A percentile compares a stretch with the other conserved stretches of the same genome.
These are phyloP conservation scores for Nettapus auritus DNA, from an alignment of 2,113 vertebrate species.

Conservation along the genomic window DNA sequence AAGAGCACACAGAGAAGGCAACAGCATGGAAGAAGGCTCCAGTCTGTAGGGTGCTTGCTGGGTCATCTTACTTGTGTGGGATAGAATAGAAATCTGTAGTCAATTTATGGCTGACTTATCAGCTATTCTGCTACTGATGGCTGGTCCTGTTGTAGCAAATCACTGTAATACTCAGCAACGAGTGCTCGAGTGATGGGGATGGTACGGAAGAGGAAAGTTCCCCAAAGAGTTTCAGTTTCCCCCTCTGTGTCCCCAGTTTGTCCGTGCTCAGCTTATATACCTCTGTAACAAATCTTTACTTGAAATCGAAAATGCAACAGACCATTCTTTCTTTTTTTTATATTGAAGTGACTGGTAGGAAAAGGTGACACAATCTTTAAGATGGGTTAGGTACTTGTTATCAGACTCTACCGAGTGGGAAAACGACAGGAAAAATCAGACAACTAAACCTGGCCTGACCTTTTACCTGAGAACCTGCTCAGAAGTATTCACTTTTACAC, in stretches of 20 bases:
- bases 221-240: not conserved
- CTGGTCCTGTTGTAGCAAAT: not conserved
- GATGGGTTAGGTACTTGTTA: not conserved
- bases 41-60: not conserved
- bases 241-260: not conserved
- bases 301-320: not conserved
- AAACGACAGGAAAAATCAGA: constrained; percentile 14
- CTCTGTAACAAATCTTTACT: not conserved
- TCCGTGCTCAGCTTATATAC: not conserved
- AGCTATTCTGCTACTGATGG: not conserved
- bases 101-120: not conserved
- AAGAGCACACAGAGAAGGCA: not conserved
- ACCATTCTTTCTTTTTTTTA: not conserved
- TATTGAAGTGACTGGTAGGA: not conserved
- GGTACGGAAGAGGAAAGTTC: not conserved
- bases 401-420: not conserved
- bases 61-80: not conserved
- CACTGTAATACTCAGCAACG: not conserved
- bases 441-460: constrained; percentile 46
- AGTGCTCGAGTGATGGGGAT: not conserved
- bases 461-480: constrained; percentile 30
- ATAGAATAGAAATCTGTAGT: not conserved
- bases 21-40: not conserved
- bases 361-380: not conserved
- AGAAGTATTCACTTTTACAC: constrained; percentile 59